Percentiles rank a stretch among this genome's conserved stretches.
Evolutionary conservation across 2,888 invertebrate genomes (phyloP).

Genomic region (Callosobruchus maculatus): DNA sequence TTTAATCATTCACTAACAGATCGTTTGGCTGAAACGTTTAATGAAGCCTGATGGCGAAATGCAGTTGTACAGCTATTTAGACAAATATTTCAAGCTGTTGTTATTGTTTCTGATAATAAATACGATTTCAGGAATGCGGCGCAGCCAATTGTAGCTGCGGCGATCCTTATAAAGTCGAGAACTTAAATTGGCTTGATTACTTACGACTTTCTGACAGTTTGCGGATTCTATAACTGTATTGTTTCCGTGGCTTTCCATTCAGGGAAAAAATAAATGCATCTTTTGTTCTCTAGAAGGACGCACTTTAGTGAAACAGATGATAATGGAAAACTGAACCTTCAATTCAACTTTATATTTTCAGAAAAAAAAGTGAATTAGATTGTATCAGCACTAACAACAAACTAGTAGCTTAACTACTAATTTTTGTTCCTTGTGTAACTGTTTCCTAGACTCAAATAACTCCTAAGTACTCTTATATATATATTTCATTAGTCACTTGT

Average conservation of each 20-base stretch:
- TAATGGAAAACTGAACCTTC: neutral
- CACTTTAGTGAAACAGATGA: neutral
- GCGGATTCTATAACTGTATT: neutral
- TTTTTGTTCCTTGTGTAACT: too few species aligned
- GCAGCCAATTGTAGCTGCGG: neutral
- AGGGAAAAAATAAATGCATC: neutral
- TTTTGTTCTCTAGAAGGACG: neutral
- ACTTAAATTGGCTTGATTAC: neutral
- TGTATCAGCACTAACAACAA: too few species aligned
- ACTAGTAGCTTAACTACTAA: too few species aligned
- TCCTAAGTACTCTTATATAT: too few species aligned
- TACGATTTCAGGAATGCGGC: neutral
- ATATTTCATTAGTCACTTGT: too few species aligned
- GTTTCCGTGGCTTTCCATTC: neutral
- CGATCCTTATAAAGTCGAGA: neutral
- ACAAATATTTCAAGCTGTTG: neutral
- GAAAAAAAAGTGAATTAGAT: too few species aligned
- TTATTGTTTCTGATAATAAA: neutral
- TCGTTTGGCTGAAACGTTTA: neutral
- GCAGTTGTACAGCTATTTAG: neutral
- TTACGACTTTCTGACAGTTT: neutral
- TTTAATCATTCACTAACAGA: neutral
- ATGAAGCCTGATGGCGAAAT: neutral
- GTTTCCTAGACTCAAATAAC: too few species aligned
- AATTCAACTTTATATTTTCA: too few species aligned